These are phyloP conservation scores for Puffinus mauretanicus DNA, from an alignment of 2,113 vertebrate genomes.

Conservation along the genomic window DNA sequence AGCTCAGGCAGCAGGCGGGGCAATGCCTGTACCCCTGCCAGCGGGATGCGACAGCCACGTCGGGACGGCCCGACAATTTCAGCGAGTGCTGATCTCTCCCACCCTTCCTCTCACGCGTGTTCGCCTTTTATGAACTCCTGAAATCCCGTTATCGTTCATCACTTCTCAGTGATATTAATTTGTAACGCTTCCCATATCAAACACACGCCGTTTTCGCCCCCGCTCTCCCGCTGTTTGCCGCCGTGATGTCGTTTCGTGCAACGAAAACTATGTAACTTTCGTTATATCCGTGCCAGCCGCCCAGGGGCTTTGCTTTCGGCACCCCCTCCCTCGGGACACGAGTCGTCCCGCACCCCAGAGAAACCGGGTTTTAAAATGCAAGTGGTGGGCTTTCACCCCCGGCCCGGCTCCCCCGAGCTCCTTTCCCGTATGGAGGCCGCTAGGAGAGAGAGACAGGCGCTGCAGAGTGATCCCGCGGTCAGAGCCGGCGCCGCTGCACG, in stretches of 20 bases:
- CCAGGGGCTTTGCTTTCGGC: neutral
- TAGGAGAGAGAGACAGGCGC: neutral
- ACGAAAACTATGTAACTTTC: neutral
- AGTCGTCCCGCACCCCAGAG: neutral
- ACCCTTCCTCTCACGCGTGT: neutral
- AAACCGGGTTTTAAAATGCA: neutral
- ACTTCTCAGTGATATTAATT: neutral
- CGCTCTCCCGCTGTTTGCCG: neutral
- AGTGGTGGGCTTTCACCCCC: neutral
- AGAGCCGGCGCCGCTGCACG: neutral
- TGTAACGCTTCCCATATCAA: neutral
- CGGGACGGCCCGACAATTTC: neutral
- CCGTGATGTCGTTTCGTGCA: neutral
- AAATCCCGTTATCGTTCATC: neutral
- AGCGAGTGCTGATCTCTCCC: neutral
- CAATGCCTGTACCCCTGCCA: neutral
- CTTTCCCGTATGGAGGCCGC: neutral
- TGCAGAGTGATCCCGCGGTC: neutral
- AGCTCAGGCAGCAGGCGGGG: neutral
- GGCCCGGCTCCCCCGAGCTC: accelerated
- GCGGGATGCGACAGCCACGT: neutral
- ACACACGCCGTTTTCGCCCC: neutral
- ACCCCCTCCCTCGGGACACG: neutral
- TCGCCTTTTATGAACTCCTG: neutral
- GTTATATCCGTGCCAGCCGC: neutral